Evolutionary conservation across 2,888 invertebrate genomes (phyloP).

Genomic region (Coenonympha glycerion): DNA sequence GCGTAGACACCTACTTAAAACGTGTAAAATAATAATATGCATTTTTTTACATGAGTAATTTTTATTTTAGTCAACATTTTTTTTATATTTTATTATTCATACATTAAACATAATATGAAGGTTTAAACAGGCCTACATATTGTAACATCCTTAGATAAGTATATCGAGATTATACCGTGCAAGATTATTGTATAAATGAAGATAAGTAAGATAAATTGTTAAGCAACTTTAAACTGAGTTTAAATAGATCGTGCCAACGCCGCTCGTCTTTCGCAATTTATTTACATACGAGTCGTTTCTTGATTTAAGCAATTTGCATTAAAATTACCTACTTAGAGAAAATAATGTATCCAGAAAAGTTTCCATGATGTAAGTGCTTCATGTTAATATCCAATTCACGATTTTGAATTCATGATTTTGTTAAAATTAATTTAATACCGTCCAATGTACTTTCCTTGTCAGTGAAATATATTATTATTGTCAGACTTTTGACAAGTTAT

Average conservation of each 20-base stretch:
- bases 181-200: too few relatives aligned
- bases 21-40: too few relatives aligned
- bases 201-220: background rate
- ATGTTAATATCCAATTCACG: background rate
- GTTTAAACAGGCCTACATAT: too few relatives aligned
- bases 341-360: background rate
- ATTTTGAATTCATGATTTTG: background rate
- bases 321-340: background rate
- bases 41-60: too few relatives aligned
- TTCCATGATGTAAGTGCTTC: background rate
- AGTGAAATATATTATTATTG: too few relatives aligned
- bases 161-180: too few relatives aligned
- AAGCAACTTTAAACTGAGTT: background rate
- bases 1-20: too few relatives aligned
- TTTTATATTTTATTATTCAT: too few relatives aligned
- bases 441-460: background rate
- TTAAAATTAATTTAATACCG: background rate
- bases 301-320: background rate
- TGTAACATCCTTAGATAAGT: too few relatives aligned
- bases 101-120: too few relatives aligned
- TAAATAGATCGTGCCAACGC: background rate
- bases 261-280: background rate
- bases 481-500: too few relatives aligned
- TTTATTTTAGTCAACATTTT: too few relatives aligned
- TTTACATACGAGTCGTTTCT: background rate